Percentiles rank a stretch among this genome's conserved stretches.
phyloP scores from a whole-genome alignment of 2,888 invertebrate species.

The Scotopteryx bipunctaria region DNA sequence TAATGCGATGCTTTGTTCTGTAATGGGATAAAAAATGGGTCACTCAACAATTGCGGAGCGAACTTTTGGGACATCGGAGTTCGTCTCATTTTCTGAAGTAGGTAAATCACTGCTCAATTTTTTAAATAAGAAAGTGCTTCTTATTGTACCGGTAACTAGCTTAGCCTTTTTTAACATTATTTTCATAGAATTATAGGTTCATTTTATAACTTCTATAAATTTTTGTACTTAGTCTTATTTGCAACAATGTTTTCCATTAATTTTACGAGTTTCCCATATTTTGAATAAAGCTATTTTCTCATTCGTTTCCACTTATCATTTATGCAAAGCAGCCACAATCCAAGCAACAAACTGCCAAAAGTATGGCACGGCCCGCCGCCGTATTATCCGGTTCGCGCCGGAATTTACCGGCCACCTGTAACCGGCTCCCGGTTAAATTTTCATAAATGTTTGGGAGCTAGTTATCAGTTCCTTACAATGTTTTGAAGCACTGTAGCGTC shows the following conservation, averaged over 20 bases:
- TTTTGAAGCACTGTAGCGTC: neutral
- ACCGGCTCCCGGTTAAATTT: slow-evolving; percentile 61
- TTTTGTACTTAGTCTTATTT: no score
- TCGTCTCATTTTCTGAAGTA: neutral
- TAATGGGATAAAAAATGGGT: slow-evolving; percentile 23
- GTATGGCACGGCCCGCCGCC: slow-evolving; percentile 24
- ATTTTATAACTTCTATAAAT: no score
- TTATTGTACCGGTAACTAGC: no score
- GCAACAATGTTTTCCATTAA: no score
- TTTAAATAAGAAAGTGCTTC: no score
- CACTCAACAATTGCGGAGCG: slow-evolving; percentile 4
- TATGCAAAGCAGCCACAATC: slow-evolving; percentile 20
- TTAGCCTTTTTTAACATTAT: no score
- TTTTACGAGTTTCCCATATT: no score
- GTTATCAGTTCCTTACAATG: neutral
- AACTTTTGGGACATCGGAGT: neutral
- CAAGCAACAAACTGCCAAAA: slow-evolving; percentile 21
- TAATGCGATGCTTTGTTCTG: slow-evolving; percentile 20
- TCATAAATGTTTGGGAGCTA: slow-evolving; percentile 47
- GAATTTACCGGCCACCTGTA: slow-evolving; percentile 75
- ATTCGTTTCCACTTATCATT: slow-evolving; percentile 12
- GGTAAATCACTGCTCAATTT: neutral
- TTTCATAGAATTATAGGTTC: no score
- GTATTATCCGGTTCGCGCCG: slow-evolving; percentile 55
- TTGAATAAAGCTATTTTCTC: neutral